Evolutionary conservation across 2,888 invertebrate genomes (phyloP).

Genomic region (Amiota communis): DNA sequence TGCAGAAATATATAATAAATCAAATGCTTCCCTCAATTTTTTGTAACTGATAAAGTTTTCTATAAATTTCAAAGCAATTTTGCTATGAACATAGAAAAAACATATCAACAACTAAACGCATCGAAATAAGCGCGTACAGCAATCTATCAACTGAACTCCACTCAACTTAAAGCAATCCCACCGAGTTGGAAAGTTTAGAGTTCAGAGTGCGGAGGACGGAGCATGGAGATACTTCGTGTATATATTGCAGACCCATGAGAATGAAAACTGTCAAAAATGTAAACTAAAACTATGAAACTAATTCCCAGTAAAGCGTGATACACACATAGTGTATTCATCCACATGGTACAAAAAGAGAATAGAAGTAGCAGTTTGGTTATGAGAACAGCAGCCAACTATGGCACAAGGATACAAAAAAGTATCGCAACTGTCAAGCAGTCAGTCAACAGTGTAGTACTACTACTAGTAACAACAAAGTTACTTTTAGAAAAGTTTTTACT

Average conservation of each 20-base stretch:
- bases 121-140: slow-evolving; percentile 38
- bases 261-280: slow-evolving; percentile 28
- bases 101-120: slow-evolving; percentile 37
- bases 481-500: slow-evolving; percentile 25
- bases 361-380: not conserved
- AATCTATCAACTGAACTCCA: slow-evolving; percentile 55
- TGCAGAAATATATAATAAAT: no score
- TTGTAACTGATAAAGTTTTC: no score
- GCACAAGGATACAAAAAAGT: not conserved
- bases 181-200: not conserved
- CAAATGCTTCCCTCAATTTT: no score
- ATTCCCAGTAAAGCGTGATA: slow-evolving; percentile 8
- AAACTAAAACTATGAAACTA: slow-evolving; percentile 34
- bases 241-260: slow-evolving; percentile 4
- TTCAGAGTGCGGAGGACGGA: not conserved
- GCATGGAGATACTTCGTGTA: not conserved
- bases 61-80: slow-evolving; percentile 25
- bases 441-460: not conserved
- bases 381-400: not conserved
- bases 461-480: slow-evolving; percentile 11
- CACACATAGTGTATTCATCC: not conserved
- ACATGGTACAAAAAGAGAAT: not conserved
- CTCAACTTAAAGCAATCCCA: not conserved
- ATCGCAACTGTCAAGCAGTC: slow-evolving; percentile 8
- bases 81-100: slow-evolving; percentile 3